Evolutionary conservation across 1,140 invertebrate genomes (phyloP).

Genomic region (Oncopodura yosiiana): DNA sequence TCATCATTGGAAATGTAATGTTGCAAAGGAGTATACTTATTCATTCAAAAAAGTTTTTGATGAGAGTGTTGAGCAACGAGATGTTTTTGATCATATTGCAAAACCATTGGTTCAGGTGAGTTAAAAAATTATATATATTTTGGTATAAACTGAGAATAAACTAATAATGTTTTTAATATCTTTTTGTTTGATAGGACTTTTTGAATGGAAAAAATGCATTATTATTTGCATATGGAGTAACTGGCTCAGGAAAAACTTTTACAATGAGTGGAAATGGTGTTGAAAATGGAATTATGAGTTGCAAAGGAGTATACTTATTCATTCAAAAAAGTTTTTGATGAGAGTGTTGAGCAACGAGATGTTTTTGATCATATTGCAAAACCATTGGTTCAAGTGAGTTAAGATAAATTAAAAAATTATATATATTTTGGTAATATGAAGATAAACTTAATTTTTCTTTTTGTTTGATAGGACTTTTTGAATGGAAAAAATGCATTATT

Average conservation of each 20-base stretch:
- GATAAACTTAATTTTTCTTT: not conserved
- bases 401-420: not conserved
- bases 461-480: conserved; percentile 48
- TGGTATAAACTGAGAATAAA: too few species aligned
- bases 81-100: conserved; percentile 75
- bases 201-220: conserved; percentile 75
- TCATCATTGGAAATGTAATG: conserved; percentile 50
- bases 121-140: conserved; percentile 24
- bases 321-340: conserved; percentile 70
- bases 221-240: conserved; percentile 92
- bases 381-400: conserved; percentile 60
- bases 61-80: conserved; percentile 61
- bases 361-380: conserved; percentile 75
- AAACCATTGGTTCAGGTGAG: conserved; percentile 64
- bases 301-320: conserved; percentile 49
- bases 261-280: conserved; percentile 69
- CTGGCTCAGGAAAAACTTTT: conserved; percentile 90
- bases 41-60: conserved; percentile 70
- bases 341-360: conserved; percentile 63
- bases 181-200: conserved; percentile 51
- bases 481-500: conserved; percentile 76
- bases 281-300: conserved; percentile 38
- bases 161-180: too few species aligned
- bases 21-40: conserved; percentile 48
- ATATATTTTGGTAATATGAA: not conserved